phyloP scores from a whole-genome alignment of 2,797 vertebrate genomes.

The Notolepis coatsorum region DNA sequence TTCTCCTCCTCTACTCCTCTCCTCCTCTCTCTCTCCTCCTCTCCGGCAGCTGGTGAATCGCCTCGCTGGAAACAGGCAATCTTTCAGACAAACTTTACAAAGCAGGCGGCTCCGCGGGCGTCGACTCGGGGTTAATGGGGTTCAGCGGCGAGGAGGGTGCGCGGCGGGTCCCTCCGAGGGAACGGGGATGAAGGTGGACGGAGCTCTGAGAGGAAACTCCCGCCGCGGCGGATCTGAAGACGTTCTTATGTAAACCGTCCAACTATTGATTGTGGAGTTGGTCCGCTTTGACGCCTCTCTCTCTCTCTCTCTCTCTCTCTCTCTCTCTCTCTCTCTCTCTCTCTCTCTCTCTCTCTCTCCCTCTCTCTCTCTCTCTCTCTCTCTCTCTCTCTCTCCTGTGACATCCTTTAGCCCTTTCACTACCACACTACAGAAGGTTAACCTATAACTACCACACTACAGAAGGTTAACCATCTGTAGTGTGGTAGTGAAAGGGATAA shows the following conservation, averaged over 20 bases:
- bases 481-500: too few relatives aligned
- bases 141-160: conserved; percentile 49
- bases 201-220: too few relatives aligned
- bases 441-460: too few relatives aligned
- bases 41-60: conserved; percentile 5
- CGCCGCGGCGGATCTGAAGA: too few relatives aligned
- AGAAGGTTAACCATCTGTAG: too few relatives aligned
- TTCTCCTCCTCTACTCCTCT: background rate
- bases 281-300: background rate
- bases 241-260: conserved; percentile 42
- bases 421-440: too few relatives aligned
- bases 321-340: too few relatives aligned
- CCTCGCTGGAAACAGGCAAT: background rate
- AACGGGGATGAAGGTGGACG: conserved; percentile 5
- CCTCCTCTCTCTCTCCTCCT: background rate
- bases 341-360: too few relatives aligned
- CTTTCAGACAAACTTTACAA: background rate
- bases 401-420: too few relatives aligned
- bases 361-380: too few relatives aligned
- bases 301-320: too few relatives aligned
- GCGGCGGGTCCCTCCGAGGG: conserved; percentile 41
- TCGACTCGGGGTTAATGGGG: conserved; percentile 68
- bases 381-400: too few relatives aligned
- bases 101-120: conserved; percentile 38
- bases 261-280: conserved; percentile 42